Conservation (phyloP, 2,888 invertebrate genomes). For the Julus scanicus region DNA sequence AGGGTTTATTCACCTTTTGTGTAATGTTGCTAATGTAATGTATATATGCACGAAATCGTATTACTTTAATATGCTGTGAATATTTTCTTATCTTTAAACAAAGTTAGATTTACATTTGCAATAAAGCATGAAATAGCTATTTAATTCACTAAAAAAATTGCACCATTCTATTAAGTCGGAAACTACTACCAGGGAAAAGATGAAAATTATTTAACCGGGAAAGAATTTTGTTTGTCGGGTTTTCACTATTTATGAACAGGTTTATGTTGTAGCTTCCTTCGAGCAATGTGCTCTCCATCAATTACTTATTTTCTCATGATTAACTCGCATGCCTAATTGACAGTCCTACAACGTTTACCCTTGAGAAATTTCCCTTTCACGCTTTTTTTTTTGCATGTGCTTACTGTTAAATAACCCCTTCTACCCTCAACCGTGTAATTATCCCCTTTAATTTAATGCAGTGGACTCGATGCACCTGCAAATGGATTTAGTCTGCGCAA, state of each 20-base stretch:
- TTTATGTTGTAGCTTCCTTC: background rate
- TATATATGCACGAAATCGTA: background rate
- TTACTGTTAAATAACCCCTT: conserved; percentile 32
- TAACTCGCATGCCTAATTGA: conserved; percentile 23
- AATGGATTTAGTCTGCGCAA: background rate
- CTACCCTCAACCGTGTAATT: background rate
- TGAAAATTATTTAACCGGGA: background rate
- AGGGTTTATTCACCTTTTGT: background rate
- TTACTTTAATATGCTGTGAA: background rate
- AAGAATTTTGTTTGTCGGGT: background rate
- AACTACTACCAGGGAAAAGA: background rate
- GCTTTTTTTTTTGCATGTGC: background rate
- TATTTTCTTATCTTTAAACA: background rate
- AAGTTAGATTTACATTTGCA: background rate
- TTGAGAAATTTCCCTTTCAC: conserved; percentile 24
- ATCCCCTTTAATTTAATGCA: background rate
- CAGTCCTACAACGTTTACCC: conserved; percentile 35
- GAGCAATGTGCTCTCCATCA: background rate
- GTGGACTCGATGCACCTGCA: conserved; percentile 10
- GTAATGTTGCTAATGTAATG: background rate
- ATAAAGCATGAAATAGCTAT: background rate
- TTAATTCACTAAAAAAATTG: background rate
- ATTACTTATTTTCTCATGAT: conserved; percentile 14
- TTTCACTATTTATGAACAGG: background rate
- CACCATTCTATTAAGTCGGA: background rate